Evolutionary conservation across 2,888 invertebrate genomes (phyloP), one percentile per base, ranked within the genome.

Genomic region (Tachystola acroxantha): DNA sequence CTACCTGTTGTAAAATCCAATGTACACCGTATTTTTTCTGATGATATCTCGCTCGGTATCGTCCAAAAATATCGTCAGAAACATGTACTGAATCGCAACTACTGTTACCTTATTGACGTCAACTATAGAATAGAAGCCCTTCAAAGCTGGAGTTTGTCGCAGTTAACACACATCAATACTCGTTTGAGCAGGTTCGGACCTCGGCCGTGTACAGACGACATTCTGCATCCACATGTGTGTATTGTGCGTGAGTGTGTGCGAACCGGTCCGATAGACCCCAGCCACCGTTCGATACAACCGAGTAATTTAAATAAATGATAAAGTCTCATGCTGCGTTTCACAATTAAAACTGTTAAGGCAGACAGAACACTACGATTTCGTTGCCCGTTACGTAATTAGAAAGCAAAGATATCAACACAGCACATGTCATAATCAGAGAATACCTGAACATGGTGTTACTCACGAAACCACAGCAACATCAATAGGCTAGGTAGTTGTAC

Each of bases 301-400:
- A 66, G 73, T 74, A 60, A 75, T 77, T 77, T 76, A 68, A 75
- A 75, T 76, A 76, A 72, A 68, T 73, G 70, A 71, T 70, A 67
- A 71, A 75, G 65, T 59, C 64, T 67, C 69, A 59, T 59, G 60
- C 65, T 67, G 64, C 48, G 71, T 73, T 74, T 72, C 67, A 74
- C 75, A 76, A 79, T 73, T 76, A 72, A 75, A 74, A 77, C 73
- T 74, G 68, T 75, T 74, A 66, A 69, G 58, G 53, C 57, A 52
- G 62, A 51, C 47, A 57, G 32, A 29, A 40, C 33, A 36, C 39
- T 36, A 40, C 60, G 57, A 24, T 64, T 66, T 58, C 28, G 24
- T 14, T 33, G 56, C 68, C 75, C 65, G 71, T 72, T 70, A 67
- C 67, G 43, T 69, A 63, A 73, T 66, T 67, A 72, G 63, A 71